Base-by-base conservation (phyloP, 2,888 invertebrate genomes). In the Lycia hirtaria region DNA sequence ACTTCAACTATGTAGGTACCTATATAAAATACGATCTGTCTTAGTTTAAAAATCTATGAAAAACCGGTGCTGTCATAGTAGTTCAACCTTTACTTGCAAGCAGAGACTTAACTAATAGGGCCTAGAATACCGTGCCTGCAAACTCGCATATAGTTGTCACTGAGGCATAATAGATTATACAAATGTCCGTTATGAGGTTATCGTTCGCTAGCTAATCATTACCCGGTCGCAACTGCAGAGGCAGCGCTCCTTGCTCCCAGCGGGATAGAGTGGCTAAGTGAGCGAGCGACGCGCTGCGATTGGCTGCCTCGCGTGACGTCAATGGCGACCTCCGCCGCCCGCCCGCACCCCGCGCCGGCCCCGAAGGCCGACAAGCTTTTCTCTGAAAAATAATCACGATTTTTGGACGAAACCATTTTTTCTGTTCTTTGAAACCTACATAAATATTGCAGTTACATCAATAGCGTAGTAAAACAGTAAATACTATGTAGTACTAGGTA, bases 351-450 rank as follows among this genome's bases (percentile, higher is more conserved):
- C 84, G 81, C 77, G 69, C 71, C 71, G 73, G 67, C 72, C 73
- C 73, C 77, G 84, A 88, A 88, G 88, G 87, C 88, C 88, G 84
- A 79, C 73, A 75, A 74, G 73, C 75, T 75, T 80, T 81, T 80
- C 77, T 81, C 84, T 80, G 85, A 85, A 89, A 88, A 89, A 88
- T 88, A 88, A 87, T 86, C 87, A 85, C 75, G 81, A 81, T 84
- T 89, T 88, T 87, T 82, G 84, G 80, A 80, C 81, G 77, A 68
- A 78, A 76, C 76, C 40, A 66, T 72, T 73, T 69, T 72, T 69
- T 72, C 68, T 72, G 67, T 75, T 75, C 70, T 73, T 69, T 58
- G 67, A 70, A 63, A 63, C 51, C 67, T 56, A 60, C 61, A 52
- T 60, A 63, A 72, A 64, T 73, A 76, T 74, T 73, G 69, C 62